Conservation (phyloP, 2,797 vertebrate species). For the Ctenochaetus hawaiiensis region DNA sequence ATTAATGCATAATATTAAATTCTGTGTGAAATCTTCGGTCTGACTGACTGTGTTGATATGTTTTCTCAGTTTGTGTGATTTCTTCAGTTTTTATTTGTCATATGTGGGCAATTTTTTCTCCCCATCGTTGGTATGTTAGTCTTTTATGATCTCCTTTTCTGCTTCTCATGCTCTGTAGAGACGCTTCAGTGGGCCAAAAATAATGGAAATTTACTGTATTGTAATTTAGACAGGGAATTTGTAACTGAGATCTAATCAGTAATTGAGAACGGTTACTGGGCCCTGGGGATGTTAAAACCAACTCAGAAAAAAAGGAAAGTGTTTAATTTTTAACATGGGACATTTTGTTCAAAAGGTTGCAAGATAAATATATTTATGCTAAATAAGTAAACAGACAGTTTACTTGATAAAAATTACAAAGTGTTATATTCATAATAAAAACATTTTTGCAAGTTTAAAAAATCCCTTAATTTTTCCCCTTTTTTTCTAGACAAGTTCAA, state of each 20-base stretch:
- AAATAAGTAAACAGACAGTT: no score
- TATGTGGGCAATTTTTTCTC: slow-evolving; percentile 14
- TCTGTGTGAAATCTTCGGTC: background rate
- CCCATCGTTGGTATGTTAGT: background rate
- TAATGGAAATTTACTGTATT: slow-evolving; percentile 3
- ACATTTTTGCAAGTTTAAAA: no score
- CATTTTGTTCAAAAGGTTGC: background rate
- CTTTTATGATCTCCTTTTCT: slow-evolving; percentile 9
- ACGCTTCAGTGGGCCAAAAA: slow-evolving; percentile 8
- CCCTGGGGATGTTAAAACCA: background rate
- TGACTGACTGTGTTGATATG: background rate
- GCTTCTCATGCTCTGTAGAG: slow-evolving; percentile 13
- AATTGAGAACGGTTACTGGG: background rate
- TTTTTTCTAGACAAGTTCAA: slow-evolving; percentile 93
- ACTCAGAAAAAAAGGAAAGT: background rate
- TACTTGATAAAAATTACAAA: no score
- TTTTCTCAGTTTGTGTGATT: background rate
- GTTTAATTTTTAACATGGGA: background rate
- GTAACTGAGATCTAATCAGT: slow-evolving; percentile 1
- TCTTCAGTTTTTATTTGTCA: background rate
- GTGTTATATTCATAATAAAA: no score
- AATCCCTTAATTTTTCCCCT: background rate
- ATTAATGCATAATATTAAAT: slow-evolving; percentile 2
- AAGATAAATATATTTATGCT: background rate
- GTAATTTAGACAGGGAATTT: background rate